Base-by-base conservation (phyloP, 2,888 invertebrate species). In the Epinotia nisella region DNA sequence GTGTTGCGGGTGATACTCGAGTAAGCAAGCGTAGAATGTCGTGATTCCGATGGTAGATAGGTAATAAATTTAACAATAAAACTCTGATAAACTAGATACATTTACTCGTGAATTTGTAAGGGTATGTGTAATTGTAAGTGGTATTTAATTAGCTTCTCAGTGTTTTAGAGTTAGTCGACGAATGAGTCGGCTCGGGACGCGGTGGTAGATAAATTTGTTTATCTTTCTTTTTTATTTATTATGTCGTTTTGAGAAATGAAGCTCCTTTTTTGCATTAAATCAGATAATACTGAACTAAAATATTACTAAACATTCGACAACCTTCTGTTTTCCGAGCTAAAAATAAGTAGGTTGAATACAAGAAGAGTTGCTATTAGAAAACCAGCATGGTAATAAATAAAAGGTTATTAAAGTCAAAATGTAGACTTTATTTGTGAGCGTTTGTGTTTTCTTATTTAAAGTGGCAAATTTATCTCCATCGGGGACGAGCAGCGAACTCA, bases 81-180 rank as follows among this genome's bases (percentile, higher is more conserved):
- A 82, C 45, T 62, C n/a, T 87, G 81, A 90, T 92, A 92, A 55
- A 49, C 89, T 92, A 92, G 90, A 80, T 78, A 81, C 84, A 84
- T 84, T 53, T 83, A 80, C 75, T 88, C 79, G 87, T 87, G 81
- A 84, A 80, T 89, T 90, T 88, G 87, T 86, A 82, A 85, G 77
- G 81, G 80, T 89, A 88, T 79, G 79, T 85, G 83, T 85, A 79
- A 77, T 75, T 76, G 74, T 92, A 89, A 89, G 85, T 85, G 83
- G 84, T 90, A 88, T 87, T 84, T 82, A 81, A 85, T 90, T 93
- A 93, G 93, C 93, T 93, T 93, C 90, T 93, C 93, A 92, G 89
- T 93, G 93, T 92, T 92, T 93, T 93, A 93, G 93, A 90, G 91
- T 93, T 93, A 93, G 93, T 93, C 92, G 93, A 93, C 93, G 92